These are phyloP conservation scores for Metridium senile DNA, from an alignment of 92 coral and sea anemone genomes.

Conservation along the genomic window DNA sequence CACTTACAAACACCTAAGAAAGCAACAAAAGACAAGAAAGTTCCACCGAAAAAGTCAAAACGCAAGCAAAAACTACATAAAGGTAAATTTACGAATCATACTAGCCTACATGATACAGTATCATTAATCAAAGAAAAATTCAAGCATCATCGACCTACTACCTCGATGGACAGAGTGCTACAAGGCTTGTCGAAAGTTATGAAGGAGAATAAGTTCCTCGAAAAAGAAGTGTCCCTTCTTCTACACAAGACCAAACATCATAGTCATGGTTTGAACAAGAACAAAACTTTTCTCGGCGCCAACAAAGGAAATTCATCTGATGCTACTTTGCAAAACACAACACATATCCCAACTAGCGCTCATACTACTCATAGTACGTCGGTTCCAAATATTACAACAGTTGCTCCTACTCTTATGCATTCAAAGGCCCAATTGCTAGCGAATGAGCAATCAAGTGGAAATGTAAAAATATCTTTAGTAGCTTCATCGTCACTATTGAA, in stretches of 20 bases:
- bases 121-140: not conserved
- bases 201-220: conserved; percentile 62
- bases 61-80: not conserved
- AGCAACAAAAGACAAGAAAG: not conserved
- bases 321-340: not conserved
- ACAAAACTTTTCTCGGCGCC: not conserved
- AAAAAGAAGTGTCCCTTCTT: conserved; percentile 55
- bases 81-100: not conserved
- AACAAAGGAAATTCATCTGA: not conserved
- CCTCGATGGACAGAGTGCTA: conserved; percentile 56
- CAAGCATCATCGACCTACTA: not conserved
- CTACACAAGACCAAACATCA: conserved; percentile 15
- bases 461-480: not conserved
- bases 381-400: not conserved
- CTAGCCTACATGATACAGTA: too few species aligned
- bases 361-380: not conserved
- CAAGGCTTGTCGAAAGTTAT: conserved; percentile 54
- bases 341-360: not conserved
- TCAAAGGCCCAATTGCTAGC: not conserved
- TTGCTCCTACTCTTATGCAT: not conserved
- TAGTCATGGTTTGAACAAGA: not conserved
- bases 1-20: not conserved
- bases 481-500: not conserved
- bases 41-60: not conserved
- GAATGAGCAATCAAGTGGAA: not conserved